phyloP scores from a whole-genome alignment of 2,888 invertebrate species.

The Hemaris fuciformis region DNA sequence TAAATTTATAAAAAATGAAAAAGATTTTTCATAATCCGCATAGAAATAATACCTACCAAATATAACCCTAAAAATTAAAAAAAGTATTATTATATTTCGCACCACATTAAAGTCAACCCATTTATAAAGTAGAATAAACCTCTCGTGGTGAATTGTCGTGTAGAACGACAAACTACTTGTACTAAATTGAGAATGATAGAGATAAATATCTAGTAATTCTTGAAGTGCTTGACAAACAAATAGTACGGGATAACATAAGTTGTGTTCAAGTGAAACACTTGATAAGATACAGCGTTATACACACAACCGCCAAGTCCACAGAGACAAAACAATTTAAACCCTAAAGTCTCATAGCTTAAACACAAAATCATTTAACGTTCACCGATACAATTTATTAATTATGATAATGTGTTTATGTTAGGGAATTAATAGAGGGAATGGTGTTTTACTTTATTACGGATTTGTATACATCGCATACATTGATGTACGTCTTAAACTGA shows the following conservation, averaged over 20 bases:
- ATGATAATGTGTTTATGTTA: background rate
- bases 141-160: no score
- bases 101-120: no score
- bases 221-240: background rate
- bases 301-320: background rate
- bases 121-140: no score
- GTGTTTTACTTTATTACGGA: background rate
- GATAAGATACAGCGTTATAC: constrained; percentile 8
- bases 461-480: background rate
- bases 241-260: constrained; percentile 3
- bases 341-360: background rate
- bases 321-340: constrained; percentile 1
- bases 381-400: background rate
- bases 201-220: no score
- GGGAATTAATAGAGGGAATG: background rate
- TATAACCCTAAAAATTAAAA: no score
- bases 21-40: no score
- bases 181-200: no score
- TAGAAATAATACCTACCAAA: no score
- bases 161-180: no score
- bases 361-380: background rate
- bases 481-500: background rate
- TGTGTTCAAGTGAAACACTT: constrained; percentile 10
- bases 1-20: no score
- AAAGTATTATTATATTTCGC: no score